Percentiles rank a stretch among this genome's conserved stretches.
phyloP scores from a whole-genome alignment of 2,888 invertebrate species.

The Drosophila testacea region DNA sequence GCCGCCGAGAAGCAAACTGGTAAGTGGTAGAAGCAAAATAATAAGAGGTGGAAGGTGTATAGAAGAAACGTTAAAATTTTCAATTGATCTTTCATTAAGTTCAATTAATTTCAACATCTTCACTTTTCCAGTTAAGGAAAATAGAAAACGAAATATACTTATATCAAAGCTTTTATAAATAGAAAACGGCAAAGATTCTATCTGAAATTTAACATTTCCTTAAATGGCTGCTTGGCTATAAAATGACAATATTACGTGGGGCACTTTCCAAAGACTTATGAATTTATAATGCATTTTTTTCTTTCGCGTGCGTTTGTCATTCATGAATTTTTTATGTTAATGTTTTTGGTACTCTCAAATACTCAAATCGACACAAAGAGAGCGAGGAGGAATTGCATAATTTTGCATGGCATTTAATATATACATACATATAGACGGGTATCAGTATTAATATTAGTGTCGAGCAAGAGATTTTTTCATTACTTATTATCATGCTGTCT shows the following conservation, averaged over 20 bases:
- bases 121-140: too few species aligned
- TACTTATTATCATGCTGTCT: slow-evolving; percentile 57
- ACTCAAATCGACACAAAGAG: slow-evolving; percentile 18
- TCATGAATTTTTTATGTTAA: slow-evolving; percentile 73
- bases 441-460: slow-evolving; percentile 24
- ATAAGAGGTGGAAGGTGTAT: background rate
- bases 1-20: slow-evolving; percentile 92
- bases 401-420: slow-evolving; percentile 48
- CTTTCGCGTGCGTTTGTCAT: slow-evolving; percentile 33
- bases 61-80: too few species aligned
- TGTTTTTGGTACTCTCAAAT: slow-evolving; percentile 30
- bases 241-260: slow-evolving; percentile 7
- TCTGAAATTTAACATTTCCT: background rate
- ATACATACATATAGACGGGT: slow-evolving; percentile 5
- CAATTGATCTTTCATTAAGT: too few species aligned
- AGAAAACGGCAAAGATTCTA: background rate
- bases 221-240: background rate
- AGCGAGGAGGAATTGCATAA: slow-evolving; percentile 43
- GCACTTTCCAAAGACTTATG: slow-evolving; percentile 30
- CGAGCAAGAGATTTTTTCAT: slow-evolving; percentile 20
- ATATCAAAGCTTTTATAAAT: too few species aligned
- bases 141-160: too few species aligned
- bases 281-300: slow-evolving; percentile 52
- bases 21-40: slow-evolving; percentile 79
- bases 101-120: too few species aligned